Conservation (phyloP, 35 echinoderm and acorn worm species). For the Nesometra sesokonis region DNA sequence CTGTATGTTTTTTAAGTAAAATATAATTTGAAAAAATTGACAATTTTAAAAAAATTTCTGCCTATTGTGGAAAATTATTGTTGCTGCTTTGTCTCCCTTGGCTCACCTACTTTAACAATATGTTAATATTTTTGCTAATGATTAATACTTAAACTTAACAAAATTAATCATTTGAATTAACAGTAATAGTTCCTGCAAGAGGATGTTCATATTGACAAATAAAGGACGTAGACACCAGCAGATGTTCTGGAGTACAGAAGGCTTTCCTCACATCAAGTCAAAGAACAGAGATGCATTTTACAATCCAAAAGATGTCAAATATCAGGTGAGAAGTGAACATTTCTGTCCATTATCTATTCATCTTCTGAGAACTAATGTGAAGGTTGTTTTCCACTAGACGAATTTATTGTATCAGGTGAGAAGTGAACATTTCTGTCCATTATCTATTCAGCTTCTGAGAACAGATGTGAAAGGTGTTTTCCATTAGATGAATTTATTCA, state of each 20-base stretch:
- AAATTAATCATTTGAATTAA: not conserved
- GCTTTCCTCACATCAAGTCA: constrained; percentile 71
- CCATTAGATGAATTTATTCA: too few relatives aligned
- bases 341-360: not conserved
- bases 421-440: too few relatives aligned
- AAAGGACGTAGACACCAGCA: constrained; percentile 93
- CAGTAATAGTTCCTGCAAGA: constrained; percentile 68
- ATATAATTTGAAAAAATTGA: too few relatives aligned
- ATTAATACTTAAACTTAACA: not conserved
- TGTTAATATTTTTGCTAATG: too few relatives aligned
- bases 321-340: constrained; percentile 47
- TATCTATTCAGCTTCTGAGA: too few relatives aligned
- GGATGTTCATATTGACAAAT: constrained; percentile 82
- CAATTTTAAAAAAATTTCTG: not conserved
- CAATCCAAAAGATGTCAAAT: constrained; percentile 96
- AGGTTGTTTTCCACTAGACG: too few relatives aligned
- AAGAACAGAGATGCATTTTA: constrained; percentile 66
- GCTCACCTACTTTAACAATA: too few relatives aligned
- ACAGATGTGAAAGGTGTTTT: too few relatives aligned
- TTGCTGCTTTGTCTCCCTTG: not conserved
- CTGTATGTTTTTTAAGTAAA: too few relatives aligned
- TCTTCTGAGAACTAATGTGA: too few relatives aligned
- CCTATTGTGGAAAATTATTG: too few relatives aligned
- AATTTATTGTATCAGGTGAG: too few relatives aligned
- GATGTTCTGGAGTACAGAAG: constrained; percentile 95